Evolutionary conservation across 2,888 invertebrate species (phyloP).

Genomic region (Toxonevra muliebris): DNA sequence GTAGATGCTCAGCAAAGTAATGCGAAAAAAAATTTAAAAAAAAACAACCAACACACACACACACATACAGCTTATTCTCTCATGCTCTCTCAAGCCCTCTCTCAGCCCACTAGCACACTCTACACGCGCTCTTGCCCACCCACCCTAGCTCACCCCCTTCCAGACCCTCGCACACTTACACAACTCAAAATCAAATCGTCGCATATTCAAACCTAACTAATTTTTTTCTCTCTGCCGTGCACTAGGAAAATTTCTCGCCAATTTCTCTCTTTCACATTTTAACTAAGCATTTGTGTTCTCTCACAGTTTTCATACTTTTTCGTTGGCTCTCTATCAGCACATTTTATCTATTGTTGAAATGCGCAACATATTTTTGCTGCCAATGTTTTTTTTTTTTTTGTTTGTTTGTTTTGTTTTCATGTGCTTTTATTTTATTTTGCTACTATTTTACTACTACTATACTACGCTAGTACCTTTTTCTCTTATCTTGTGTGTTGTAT

Average conservation of each 20-base stretch:
- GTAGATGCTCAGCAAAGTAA: not conserved
- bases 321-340: not conserved
- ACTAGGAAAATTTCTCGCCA: too few relatives aligned
- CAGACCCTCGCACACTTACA: not conserved
- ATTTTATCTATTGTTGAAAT: constrained; percentile 1
- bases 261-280: too few relatives aligned
- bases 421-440: not conserved
- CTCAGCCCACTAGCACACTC: not conserved
- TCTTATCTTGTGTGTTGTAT: not conserved
- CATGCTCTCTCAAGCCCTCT: not conserved
- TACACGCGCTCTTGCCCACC: not conserved
- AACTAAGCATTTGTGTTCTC: not conserved
- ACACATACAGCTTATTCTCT: too few relatives aligned
- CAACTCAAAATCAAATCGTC: too few relatives aligned
- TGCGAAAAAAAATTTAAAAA: not conserved
- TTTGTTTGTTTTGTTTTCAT: not conserved
- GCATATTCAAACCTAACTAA: too few relatives aligned
- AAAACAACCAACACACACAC: too few relatives aligned
- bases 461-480: not conserved
- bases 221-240: too few relatives aligned
- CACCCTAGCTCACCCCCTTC: not conserved
- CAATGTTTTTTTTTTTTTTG: constrained; percentile 2
- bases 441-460: not conserved
- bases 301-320: not conserved
- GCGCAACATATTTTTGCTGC: constrained; percentile 13